phyloP scores from a whole-genome alignment of 2,797 vertebrate species.

The Graptemys geographica region DNA sequence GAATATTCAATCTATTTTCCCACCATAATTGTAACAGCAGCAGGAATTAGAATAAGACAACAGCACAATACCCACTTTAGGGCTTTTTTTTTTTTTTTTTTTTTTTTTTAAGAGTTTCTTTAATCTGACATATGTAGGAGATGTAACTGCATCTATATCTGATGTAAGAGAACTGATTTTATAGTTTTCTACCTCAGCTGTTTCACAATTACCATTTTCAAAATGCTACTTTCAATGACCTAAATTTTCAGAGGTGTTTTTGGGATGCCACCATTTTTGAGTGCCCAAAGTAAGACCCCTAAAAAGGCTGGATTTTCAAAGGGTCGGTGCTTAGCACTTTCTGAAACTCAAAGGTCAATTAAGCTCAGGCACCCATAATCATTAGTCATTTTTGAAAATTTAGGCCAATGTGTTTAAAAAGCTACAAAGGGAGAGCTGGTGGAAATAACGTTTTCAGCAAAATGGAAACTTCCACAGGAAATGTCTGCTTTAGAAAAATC shows the following conservation, averaged over 20 bases:
- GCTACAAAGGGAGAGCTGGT: not conserved
- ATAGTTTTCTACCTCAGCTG: fast-evolving
- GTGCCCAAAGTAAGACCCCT: not conserved
- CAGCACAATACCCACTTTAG: conserved; percentile 13
- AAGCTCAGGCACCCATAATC: not conserved
- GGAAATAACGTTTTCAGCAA: not conserved
- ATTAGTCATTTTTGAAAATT: not conserved
- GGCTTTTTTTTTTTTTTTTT: not conserved
- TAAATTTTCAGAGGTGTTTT: conserved; percentile 14
- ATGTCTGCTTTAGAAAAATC: not conserved
- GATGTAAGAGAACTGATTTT: not conserved
- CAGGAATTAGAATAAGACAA: conserved; percentile 54
- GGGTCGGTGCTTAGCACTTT: no score
- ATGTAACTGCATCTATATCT: not conserved
- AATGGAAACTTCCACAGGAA: not conserved
- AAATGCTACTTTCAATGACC: not conserved
- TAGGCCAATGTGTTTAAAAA: not conserved
- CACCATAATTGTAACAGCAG: conserved; percentile 65
- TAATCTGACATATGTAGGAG: not conserved
- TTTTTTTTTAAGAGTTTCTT: not conserved
- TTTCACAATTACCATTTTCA: not conserved
- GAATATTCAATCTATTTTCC: conserved; percentile 69
- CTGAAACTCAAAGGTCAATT: not conserved
- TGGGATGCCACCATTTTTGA: not conserved
- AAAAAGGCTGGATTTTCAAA: not conserved